Evolutionary conservation across 2,797 vertebrate species (phyloP).

Genomic region (Poecilia wingei): DNA sequence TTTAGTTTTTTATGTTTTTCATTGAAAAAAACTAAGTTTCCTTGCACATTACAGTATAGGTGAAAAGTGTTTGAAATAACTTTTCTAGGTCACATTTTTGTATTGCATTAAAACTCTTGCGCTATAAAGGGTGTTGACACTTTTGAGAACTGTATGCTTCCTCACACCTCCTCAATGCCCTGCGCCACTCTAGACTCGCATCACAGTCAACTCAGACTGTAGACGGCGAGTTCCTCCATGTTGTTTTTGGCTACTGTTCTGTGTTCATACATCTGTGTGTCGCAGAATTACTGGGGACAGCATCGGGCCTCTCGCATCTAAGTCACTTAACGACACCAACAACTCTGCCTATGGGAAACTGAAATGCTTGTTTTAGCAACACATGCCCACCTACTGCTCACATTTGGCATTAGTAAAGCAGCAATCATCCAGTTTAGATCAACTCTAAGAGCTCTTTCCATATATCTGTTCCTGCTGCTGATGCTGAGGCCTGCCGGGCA

Average conservation of each 20-base stretch:
- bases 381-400: conserved; percentile 23
- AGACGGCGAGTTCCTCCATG: conserved; percentile 56
- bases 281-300: conserved; percentile 73
- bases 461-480: conserved; percentile 34
- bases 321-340: conserved; percentile 58
- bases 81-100: not conserved
- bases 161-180: conserved; percentile 3
- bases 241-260: conserved; percentile 73
- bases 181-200: conserved; percentile 29
- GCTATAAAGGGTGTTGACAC: not conserved
- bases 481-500: conserved; percentile 56
- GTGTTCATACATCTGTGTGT: conserved; percentile 67
- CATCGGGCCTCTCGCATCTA: conserved; percentile 72
- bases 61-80: not conserved
- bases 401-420: conserved; percentile 9
- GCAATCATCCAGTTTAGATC: conserved; percentile 5
- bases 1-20: not conserved
- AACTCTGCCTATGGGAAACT: conserved; percentile 66
- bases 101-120: not conserved
- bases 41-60: not conserved
- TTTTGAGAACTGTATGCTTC: not conserved
- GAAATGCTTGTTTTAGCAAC: conserved; percentile 53
- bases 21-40: not conserved
- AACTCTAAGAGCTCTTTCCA: conserved; percentile 38
- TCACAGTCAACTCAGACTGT: conserved; percentile 56